phyloP scores from a whole-genome alignment of 1,140 invertebrate species.

The Drosophila repletoides region DNA sequence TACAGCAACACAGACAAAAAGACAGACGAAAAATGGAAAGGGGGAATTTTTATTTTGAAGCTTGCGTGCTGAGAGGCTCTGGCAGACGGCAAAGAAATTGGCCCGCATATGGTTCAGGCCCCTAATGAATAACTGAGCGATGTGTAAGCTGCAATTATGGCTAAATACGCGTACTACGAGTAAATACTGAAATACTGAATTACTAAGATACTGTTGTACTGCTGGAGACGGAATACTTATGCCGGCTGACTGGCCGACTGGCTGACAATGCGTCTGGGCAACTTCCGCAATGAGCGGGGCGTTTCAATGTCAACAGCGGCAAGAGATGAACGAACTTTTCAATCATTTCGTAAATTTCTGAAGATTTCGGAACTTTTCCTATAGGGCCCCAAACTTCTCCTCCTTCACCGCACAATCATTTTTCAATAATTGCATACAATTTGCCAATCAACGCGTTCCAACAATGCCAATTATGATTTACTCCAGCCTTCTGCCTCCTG shows the following conservation, averaged over 20 bases:
- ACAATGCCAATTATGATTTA: slow-evolving; percentile 70
- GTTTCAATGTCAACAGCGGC: slow-evolving; percentile 69
- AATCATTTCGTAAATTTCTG: slow-evolving; percentile 34
- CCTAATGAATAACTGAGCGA: slow-evolving; percentile 45
- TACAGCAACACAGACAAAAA: slow-evolving; percentile 7
- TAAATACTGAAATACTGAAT: no score
- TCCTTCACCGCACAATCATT: slow-evolving; percentile 15
- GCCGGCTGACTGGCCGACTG: neutral
- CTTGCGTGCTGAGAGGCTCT: slow-evolving; percentile 23
- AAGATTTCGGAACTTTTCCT: slow-evolving; percentile 25
- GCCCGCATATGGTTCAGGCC: slow-evolving; percentile 19
- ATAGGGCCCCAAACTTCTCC: no score
- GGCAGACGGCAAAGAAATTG: slow-evolving; percentile 35
- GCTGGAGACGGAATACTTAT: no score
- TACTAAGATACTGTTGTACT: no score
- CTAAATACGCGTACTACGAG: no score
- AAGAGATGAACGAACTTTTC: slow-evolving; percentile 73
- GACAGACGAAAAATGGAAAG: slow-evolving; percentile 5
- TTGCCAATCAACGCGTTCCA: slow-evolving; percentile 78
- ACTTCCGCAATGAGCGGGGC: slow-evolving; percentile 61
- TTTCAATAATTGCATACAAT: slow-evolving; percentile 78
- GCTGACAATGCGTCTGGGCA: slow-evolving; percentile 10
- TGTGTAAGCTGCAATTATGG: slow-evolving; percentile 61
- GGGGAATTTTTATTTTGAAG: neutral
- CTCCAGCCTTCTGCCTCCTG: slow-evolving; percentile 15